Evolutionary conservation across 2,797 vertebrate genomes (phyloP), one percentile per base, ranked within the genome.

Genomic region (Amblyopsis hoosieri): DNA sequence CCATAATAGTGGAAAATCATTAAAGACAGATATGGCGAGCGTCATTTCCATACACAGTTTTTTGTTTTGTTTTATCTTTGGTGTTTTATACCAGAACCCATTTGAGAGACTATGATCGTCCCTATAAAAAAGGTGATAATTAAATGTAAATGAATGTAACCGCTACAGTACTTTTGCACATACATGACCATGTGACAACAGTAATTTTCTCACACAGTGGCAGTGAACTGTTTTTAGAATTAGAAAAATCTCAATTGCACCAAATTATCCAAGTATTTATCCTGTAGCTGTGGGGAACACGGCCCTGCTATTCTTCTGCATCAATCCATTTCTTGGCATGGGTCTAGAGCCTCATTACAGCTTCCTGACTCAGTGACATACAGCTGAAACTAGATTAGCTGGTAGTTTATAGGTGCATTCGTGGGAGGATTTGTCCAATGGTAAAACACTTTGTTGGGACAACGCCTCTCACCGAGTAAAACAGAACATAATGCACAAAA

Each of bases 381-480:
- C 12, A 55, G 54, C 37, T 57, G 14, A 57, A 57, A 57, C 42
- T 1, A 1, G 45, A 37, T 57, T 37, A 57, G 11, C n/a, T 45
- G 55, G 3, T 37, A 57, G 6, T 45, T 45, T 14, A 37, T 42
- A 50, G 14, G 29, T 51, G n/a, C 4, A 33, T 42, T 9, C 9
- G 37, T 3, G 15, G 48, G 12, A 2, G 50, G 50, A 62, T 19
- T 53, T 23, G 50, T 23, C 60, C 60, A 62, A 62, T 62, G 49
- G 51, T 9, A 53, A n/a, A 19, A n/a, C 49, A 45, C 15, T 45
- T 11, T 11, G 15, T 7, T 1, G 3, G 50, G 50, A 17, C 60
- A 51, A 51, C 58, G 15, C 31, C 31, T 53, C 50, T 31, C 11
- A 19, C 2, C 17, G 14, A 42, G 23, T 46, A 12, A 10, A 45